Base-by-base conservation (phyloP, 2,113 vertebrate species). In the Sorex fumeus region DNA sequence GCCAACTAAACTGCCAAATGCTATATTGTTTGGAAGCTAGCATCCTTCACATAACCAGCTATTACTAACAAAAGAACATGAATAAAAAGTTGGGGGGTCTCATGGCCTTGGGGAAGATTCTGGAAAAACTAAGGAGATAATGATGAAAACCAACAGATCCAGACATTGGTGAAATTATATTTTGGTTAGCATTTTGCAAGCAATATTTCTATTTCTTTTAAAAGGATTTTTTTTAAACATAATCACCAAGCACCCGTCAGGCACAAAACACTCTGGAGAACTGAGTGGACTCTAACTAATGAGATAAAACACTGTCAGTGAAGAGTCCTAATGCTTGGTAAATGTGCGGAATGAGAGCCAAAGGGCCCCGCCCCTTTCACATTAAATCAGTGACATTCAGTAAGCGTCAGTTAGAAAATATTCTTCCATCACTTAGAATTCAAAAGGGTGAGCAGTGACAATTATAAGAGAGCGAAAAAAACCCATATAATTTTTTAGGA, bases 121-220 rank as follows among this genome's bases (percentile, higher is more conserved):
- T 74, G 19, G 32, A 83, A 2, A 43, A 77, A 74, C 27, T 53
- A 23, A 83, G 34, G 47, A 45, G 27, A 72, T 15, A 76, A 57
- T 16, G 40, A 11, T 92, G 89, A 69, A 87, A 67, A 64, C 13
- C 81, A 27, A 34, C 28, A 57, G 30, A 92, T 50, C 6, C 81
- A 23, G 75, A 84, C 10, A 64, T 21, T 21, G 66, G 76, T 30
- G 21, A 87, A 83, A 66, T 74, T 53, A 34, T 70, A 50, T 64
- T 76, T 86, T 84, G 71, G 47, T 95, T 91, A 91, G 72, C 30
- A 83, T 71, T 94, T 88, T 90, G 40, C 47, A 91, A 90, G 93
- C 2, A 72, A 28, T 40, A 76, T 75, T 95, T 79, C 43, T 69
- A 69, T 76, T 62, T 89, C 53, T 89, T 90, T 62, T 36, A 70